Evolutionary conservation across 1,140 invertebrate genomes (phyloP).

Genomic region (Ditylenchus dipsaci): DNA sequence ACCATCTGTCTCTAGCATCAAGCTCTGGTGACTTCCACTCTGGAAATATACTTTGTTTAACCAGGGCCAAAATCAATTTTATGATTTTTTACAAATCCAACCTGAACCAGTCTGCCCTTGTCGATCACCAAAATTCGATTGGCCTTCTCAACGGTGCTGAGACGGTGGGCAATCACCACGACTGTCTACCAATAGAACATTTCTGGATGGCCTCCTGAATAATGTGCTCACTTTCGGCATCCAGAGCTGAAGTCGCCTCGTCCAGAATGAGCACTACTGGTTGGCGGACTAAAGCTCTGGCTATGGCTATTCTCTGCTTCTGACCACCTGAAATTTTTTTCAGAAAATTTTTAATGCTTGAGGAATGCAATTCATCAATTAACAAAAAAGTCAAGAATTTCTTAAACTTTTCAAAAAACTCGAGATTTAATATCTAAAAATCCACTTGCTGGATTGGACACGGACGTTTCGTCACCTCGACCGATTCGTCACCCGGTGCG

Average conservation of each 20-base stretch:
- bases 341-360: not conserved
- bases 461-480: too few relatives aligned
- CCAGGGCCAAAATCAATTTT: not conserved
- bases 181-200: slow-evolving; percentile 61
- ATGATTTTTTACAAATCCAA: not conserved
- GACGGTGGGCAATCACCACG: slow-evolving; percentile 62
- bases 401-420: too few relatives aligned
- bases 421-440: too few relatives aligned
- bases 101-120: slow-evolving; percentile 45
- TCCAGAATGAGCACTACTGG: slow-evolving; percentile 53
- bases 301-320: slow-evolving; percentile 51
- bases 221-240: slow-evolving; percentile 41
- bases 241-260: slow-evolving; percentile 49
- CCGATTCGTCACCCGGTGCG: too few relatives aligned
- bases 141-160: slow-evolving; percentile 61
- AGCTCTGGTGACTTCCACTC: not conserved
- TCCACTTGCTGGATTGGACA: too few relatives aligned
- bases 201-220: slow-evolving; percentile 56
- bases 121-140: slow-evolving; percentile 60
- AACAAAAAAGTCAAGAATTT: not conserved
- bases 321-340: slow-evolving; percentile 47
- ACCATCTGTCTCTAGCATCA: not conserved
- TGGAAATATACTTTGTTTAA: too few relatives aligned
- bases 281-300: slow-evolving; percentile 52
- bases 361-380: not conserved